Conservation (phyloP, 2,888 invertebrate species). For the Ecliptopera silaceata region DNA sequence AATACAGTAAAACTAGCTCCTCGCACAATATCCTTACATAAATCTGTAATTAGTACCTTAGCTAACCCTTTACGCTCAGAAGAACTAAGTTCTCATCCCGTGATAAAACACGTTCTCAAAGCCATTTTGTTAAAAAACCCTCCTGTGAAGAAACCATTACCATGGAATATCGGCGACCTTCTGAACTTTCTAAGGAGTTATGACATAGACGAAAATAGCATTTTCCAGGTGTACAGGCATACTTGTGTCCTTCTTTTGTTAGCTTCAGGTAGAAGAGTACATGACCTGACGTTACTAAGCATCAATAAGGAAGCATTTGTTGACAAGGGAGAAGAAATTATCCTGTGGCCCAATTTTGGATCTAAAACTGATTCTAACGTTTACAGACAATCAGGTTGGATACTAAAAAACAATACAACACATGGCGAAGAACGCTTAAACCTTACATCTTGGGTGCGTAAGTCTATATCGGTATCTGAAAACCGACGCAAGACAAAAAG, state of each 20-base stretch:
- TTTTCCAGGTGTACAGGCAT: not conserved
- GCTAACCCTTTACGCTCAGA: not conserved
- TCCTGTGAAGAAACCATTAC: not conserved
- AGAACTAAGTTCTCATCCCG: not conserved
- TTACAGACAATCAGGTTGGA: not conserved
- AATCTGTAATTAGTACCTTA: not conserved
- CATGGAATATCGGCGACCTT: not conserved
- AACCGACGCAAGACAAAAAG: too few species aligned
- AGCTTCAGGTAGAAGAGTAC: not conserved
- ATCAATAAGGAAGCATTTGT: not conserved
- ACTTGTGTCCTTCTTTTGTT: not conserved
- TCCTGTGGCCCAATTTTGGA: not conserved
- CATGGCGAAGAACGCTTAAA: too few species aligned
- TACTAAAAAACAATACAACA: not conserved
- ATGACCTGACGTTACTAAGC: not conserved
- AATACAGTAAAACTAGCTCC: not conserved
- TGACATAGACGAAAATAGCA: not conserved
- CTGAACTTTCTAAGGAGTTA: not conserved
- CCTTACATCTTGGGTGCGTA: too few species aligned
- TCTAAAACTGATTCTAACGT: not conserved
- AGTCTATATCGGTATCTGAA: too few species aligned
- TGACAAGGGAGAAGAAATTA: not conserved
- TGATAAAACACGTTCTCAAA: not conserved
- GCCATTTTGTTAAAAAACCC: not conserved
- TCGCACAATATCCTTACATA: not conserved